These are phyloP conservation scores for Leptopilina syphax DNA, from an alignment of 2,888 invertebrate species.

Conservation along the genomic window DNA sequence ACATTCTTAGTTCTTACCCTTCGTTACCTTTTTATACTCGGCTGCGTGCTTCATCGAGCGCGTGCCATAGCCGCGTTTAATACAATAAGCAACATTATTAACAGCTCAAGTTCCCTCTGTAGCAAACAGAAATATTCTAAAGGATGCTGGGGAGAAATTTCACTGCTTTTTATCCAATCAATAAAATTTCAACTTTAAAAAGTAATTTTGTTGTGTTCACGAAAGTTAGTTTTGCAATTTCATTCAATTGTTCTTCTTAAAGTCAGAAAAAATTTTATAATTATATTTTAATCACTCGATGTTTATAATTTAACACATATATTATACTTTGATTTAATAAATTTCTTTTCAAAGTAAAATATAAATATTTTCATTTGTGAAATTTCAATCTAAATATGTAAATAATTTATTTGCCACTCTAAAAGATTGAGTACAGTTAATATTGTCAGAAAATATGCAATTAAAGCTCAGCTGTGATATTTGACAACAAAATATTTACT, in stretches of 20 bases:
- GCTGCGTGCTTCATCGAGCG: conserved; percentile 36
- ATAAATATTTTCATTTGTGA: too few species aligned
- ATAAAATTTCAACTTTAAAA: conserved; percentile 4
- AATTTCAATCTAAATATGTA: background rate
- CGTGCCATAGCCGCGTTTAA: conserved; percentile 32
- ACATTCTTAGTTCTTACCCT: conserved; percentile 28
- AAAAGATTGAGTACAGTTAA: background rate
- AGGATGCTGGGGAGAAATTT: background rate
- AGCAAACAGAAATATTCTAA: conserved; percentile 26
- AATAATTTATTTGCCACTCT: background rate
- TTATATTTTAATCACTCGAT: background rate
- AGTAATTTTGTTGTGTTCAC: too few species aligned
- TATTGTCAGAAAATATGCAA: conserved; percentile 1
- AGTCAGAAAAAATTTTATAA: too few species aligned
- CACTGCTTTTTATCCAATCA: background rate
- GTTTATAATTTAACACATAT: too few species aligned
- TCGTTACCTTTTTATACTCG: conserved; percentile 32
- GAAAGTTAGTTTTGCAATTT: background rate
- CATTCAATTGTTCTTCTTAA: background rate
- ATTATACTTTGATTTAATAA: too few species aligned
- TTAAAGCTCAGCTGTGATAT: background rate
- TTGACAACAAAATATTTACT: background rate
- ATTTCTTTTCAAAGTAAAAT: too few species aligned
- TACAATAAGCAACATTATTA: conserved; percentile 39
- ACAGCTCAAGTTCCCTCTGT: conserved; percentile 21